A percentile compares a stretch with the other conserved stretches of the same genome.
phyloP scores from a whole-genome alignment of 2,113 vertebrate genomes.

The Antechinus flavipes region DNA sequence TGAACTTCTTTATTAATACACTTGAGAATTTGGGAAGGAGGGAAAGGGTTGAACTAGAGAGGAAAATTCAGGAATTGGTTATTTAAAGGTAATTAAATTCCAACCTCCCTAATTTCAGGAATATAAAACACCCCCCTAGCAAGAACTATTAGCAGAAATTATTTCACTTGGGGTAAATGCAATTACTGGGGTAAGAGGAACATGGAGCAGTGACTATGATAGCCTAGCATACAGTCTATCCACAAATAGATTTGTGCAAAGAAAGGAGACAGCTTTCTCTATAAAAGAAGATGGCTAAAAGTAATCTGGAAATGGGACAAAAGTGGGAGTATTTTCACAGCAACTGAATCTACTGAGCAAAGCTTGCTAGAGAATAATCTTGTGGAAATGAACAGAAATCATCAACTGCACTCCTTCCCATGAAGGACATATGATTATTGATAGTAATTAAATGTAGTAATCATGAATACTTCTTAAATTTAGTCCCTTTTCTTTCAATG shows the following conservation, averaged over 20 bases:
- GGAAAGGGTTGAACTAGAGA: not conserved
- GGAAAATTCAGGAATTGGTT: not conserved
- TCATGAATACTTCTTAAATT: not conserved
- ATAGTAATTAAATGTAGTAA: too few species aligned
- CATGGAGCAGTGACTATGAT: not conserved
- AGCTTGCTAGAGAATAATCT: not conserved
- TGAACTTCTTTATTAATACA: constrained; percentile 62
- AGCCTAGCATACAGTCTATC: not conserved
- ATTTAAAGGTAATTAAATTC: not conserved
- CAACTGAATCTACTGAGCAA: not conserved
- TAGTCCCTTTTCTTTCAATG: not conserved
- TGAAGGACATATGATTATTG: not conserved
- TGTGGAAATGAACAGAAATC: not conserved
- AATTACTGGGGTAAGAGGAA: not conserved
- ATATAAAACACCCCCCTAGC: not conserved
- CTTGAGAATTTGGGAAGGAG: not conserved
- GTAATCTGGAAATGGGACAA: not conserved
- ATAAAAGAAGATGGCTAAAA: not conserved
- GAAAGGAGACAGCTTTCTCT: not conserved
- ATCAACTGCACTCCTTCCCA: not conserved
- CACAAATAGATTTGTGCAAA: not conserved
- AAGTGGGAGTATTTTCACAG: not conserved
- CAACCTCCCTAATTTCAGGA: not conserved
- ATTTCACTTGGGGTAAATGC: not conserved
- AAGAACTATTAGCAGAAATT: not conserved